Conservation (phyloP, 2,113 vertebrate species). For the Coreoperca whiteheadi region DNA sequence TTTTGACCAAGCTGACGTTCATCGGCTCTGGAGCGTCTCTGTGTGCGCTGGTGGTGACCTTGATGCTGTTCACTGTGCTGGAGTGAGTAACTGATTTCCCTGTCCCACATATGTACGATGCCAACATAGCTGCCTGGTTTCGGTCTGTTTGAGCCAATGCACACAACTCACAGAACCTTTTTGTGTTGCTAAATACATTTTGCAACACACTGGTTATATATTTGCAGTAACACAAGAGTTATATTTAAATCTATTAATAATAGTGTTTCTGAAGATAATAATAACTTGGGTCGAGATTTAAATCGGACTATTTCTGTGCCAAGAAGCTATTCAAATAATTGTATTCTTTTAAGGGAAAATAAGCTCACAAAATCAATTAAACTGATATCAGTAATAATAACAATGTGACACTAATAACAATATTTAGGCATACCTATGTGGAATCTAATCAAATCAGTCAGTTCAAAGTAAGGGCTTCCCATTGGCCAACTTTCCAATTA, state of each 20-base stretch:
- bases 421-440: background rate
- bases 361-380: background rate
- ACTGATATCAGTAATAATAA: background rate
- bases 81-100: slow-evolving; percentile 82
- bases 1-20: slow-evolving; percentile 87
- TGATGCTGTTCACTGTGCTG: slow-evolving; percentile 87
- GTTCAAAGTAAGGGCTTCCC: background rate
- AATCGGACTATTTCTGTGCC: background rate
- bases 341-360: background rate
- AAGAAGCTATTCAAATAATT: background rate
- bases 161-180: background rate
- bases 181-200: background rate
- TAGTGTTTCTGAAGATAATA: background rate
- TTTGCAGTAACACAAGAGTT: background rate
- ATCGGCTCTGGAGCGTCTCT: slow-evolving; percentile 87
- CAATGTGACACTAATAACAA: background rate
- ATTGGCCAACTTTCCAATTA: background rate
- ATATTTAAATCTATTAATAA: background rate
- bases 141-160: slow-evolving; percentile 5
- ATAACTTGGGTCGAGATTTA: background rate
- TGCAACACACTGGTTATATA: too few relatives aligned
- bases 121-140: slow-evolving; percentile 7
- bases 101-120: background rate
- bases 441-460: background rate
- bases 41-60: slow-evolving; percentile 86